phyloP scores from a whole-genome alignment of 2,113 vertebrate genomes.

The Balaenoptera acutorostrata region DNA sequence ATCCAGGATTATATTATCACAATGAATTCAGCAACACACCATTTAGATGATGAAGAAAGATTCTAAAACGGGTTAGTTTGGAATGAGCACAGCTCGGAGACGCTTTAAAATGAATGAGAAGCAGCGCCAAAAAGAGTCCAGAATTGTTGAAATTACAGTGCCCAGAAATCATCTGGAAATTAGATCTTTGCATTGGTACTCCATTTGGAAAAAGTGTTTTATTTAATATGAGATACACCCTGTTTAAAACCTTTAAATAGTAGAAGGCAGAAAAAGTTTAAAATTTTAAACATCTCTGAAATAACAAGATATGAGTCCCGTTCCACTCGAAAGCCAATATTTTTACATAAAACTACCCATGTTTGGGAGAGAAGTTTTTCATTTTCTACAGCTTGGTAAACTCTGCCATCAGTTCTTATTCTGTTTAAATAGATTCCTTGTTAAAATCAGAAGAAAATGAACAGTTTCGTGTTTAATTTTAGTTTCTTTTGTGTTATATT shows the following conservation, averaged over 20 bases:
- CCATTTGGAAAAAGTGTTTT: slow-evolving; percentile 59
- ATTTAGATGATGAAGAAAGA: slow-evolving; percentile 70
- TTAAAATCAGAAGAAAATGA: slow-evolving; percentile 67
- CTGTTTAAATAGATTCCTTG: slow-evolving; percentile 62
- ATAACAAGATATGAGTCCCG: slow-evolving; percentile 74
- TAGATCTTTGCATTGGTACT: slow-evolving; percentile 52
- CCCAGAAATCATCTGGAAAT: slow-evolving; percentile 72
- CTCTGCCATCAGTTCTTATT: slow-evolving; percentile 60
- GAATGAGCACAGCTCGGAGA: slow-evolving; percentile 66
- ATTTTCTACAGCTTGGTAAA: slow-evolving; percentile 59
- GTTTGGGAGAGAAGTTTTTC: slow-evolving; percentile 65
- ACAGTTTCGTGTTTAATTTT: slow-evolving; percentile 54
- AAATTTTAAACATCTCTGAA: slow-evolving; percentile 76
- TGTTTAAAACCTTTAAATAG: slow-evolving; percentile 80
- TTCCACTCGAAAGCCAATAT: slow-evolving; percentile 78
- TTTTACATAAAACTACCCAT: slow-evolving; percentile 65
- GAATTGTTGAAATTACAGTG: slow-evolving; percentile 77
- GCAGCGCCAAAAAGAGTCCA: slow-evolving; percentile 66
- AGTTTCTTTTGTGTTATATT: slow-evolving; percentile 54
- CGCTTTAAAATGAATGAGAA: slow-evolving; percentile 71
- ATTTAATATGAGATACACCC: slow-evolving; percentile 71
- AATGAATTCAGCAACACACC: slow-evolving; percentile 71
- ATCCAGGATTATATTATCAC: slow-evolving; percentile 73
- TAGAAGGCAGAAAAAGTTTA: slow-evolving; percentile 79
- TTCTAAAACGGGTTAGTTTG: slow-evolving; percentile 70